Percentiles rank a stretch among this genome's conserved stretches.
phyloP scores from a whole-genome alignment of 2,797 vertebrate species.

The Catostomus latipinnis region DNA sequence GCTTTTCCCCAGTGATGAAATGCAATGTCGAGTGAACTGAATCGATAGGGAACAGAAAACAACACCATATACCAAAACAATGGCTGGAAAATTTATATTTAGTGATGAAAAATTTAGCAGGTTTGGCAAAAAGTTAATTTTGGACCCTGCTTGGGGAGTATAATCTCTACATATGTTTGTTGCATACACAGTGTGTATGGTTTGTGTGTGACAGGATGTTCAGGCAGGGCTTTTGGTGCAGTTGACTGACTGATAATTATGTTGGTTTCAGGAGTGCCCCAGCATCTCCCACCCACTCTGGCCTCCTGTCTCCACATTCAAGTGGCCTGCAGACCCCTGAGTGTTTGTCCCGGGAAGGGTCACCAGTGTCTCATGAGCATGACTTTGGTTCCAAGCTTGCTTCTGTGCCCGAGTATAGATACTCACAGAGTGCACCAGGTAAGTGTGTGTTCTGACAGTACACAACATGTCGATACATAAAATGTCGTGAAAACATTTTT shows the following conservation, averaged over 20 bases:
- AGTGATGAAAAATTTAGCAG: not conserved
- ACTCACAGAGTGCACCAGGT: constrained; percentile 98
- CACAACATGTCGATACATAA: no score
- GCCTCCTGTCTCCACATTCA: constrained; percentile 91
- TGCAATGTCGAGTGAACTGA: no score
- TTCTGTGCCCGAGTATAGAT: constrained; percentile 94
- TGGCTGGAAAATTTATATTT: no score
- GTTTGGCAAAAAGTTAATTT: constrained; percentile 13
- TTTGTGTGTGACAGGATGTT: not conserved
- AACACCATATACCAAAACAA: no score
- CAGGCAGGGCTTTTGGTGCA: not conserved
- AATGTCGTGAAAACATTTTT: no score
- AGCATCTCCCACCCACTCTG: constrained; percentile 95
- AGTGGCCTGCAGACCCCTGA: constrained; percentile 97
- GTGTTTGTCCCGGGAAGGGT: constrained; percentile 95
- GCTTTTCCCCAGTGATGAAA: no score
- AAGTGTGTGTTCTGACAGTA: constrained; percentile 53
- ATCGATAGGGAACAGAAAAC: no score
- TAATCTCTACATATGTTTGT: not conserved
- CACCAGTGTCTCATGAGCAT: constrained; percentile 91
- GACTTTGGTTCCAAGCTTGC: constrained; percentile 90
- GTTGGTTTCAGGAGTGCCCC: constrained; percentile 88
- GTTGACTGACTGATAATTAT: not conserved
- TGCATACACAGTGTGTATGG: not conserved
- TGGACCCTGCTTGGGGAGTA: constrained; percentile 13